Base-by-base conservation (phyloP, 2,797 vertebrate species). In the Anabacerthia variegaticeps region DNA sequence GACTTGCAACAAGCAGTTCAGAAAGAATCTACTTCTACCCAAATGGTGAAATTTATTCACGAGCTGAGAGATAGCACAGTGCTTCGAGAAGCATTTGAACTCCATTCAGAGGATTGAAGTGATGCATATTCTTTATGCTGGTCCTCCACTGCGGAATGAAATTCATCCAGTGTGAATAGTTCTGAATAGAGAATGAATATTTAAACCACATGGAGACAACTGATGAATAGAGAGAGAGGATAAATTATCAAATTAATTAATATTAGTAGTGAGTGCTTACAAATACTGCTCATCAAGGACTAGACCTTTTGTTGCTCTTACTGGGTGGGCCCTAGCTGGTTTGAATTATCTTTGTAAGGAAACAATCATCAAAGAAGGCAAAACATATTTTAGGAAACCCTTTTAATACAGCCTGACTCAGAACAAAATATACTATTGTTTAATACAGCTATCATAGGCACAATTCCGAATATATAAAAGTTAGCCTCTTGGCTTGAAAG, bases 241-340 rank as follows among this genome's bases (percentile, higher is more conserved):
- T 79, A 94, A 96, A 95, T 93, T 93, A 94, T 93, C 85, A 95
- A 96, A 95, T 93, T 96, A 95, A 95, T 96, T 95, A 95, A 96
- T 96, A 96, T 94, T 97, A 93, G 89, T 92, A 95, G 82, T 96
- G 94, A 95, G 93, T 96, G 94, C 91, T 95, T 96, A 96, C 91
- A 97, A 96, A 96, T 86, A 92, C 65, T 84, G 72, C 39, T 67
- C 88, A 95, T 89, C 68, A 69, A 54, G 41, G 72, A 78, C 65
- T 41, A 77, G 74, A 86, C 69, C 88, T 73, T 88, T 87, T 77
- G 32, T 83, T 80, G 46, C 62, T 92, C 84, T 72, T 44, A 43
- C 85, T 81, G 82, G 77, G 88, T 75, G 82, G 93, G 75, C 80
- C 48, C 16, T 48, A 75, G 62, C 87, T 93, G 80, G 68, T 98